A percentile compares a stretch with the other conserved stretches of the same genome.
Conservation (phyloP, 2,888 invertebrate genomes). For the Sipha maydis region DNA sequence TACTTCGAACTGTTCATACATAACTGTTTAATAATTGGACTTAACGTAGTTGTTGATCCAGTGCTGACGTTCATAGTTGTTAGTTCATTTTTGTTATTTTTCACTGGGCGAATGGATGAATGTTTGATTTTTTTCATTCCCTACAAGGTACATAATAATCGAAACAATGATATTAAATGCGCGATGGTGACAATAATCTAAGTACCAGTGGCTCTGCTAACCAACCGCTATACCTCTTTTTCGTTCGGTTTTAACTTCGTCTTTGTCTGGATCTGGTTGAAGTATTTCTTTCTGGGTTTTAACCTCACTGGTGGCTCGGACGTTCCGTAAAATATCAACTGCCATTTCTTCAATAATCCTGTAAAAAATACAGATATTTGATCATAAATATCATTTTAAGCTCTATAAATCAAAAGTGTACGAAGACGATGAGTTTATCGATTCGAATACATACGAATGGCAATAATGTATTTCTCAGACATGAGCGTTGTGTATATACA, state of each 20-base stretch:
- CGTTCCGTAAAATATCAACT: slow-evolving; percentile 95
- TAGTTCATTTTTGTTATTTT: neutral
- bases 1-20: slow-evolving; percentile 31
- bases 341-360: slow-evolving; percentile 92
- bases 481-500: too few relatives aligned
- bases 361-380: slow-evolving; percentile 66
- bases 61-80: neutral
- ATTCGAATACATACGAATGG: too few relatives aligned
- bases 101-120: neutral
- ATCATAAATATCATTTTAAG: too few relatives aligned
- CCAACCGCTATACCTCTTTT: slow-evolving; percentile 52
- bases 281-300: slow-evolving; percentile 64
- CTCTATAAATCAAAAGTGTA: too few relatives aligned
- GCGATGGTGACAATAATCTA: slow-evolving; percentile 26
- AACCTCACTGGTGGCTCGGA: slow-evolving; percentile 83
- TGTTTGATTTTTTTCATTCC: slow-evolving; percentile 8
- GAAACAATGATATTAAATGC: neutral
- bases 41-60: neutral
- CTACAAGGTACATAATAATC: slow-evolving; percentile 11
- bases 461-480: too few relatives aligned
- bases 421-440: too few relatives aligned
- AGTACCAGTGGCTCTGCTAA: slow-evolving; percentile 41
- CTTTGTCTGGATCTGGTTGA: neutral
- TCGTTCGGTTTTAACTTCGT: slow-evolving; percentile 39
- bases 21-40: neutral